Base-by-base conservation (phyloP, 2,888 invertebrate genomes). In the Thera britannica region DNA sequence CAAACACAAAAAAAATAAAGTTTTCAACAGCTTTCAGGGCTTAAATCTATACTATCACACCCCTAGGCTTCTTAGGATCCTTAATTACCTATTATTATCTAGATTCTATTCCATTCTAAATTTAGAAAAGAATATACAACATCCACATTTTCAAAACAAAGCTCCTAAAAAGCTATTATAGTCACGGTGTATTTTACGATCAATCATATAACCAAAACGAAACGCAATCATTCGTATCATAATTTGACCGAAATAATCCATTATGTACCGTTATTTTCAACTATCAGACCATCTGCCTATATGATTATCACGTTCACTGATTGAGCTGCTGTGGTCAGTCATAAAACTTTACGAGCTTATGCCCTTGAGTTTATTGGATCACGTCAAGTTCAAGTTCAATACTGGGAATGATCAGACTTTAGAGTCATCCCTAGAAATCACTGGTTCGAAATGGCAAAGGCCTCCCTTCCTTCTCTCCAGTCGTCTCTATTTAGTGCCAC, bases 351-450 rank as follows among this genome's bases (percentile, higher is more conserved):
- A 74, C 62, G 70, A 67, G 61, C 23, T 59, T 68, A 69, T 60
- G 72, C 61, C 70, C 69, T 71, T 71, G 70, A 41, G 34, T 55
- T 68, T 61, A 74, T 72, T 74, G 65, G 59, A 67, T 62, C 48
- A 65, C 61, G 65, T 54, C 51, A 48, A 59, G 68, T 67, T 70
- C 72, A 74, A 74, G 72, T 68, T 70, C 67, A 72, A 64, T 62
- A 69, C 65, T 66, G 48, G 23, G n/a, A 6, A 52, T 1, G 46
- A 46, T 46, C 56, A 3, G 3, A 7, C 4, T 2, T 3, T 2
- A 41, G 4, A 38, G 36, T 38, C 36, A 7, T 5, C 41, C 41
- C 7, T 5, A 41, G 41, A 41, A 41, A 3, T 41, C 41, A 41
- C 1, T 1, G 3, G 41, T 41, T 41, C 41, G 41, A 41, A 41